Evolutionary conservation across 2,888 invertebrate genomes (phyloP), one percentile per base, ranked within the genome.

Genomic region (Drosophila antonietae): DNA sequence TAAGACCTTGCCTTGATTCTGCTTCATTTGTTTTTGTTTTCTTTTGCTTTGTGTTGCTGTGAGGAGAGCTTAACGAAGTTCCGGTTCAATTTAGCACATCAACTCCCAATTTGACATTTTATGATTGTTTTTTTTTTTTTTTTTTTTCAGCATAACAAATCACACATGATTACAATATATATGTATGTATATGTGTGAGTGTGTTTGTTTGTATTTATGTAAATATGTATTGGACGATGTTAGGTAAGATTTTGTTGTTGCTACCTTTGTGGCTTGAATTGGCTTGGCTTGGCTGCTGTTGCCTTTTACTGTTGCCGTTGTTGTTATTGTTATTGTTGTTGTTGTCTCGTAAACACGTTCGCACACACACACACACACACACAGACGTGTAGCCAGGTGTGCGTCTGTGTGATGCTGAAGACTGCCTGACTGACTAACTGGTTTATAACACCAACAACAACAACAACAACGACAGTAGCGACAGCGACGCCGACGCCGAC

Each of bases 291-390:
- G 68, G 67, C 74, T 80, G 76, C 60, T 71, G 51, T 18, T 72
- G 43, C 23, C 35, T 53, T 14, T 28, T 28, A 28, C 28, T 28
- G 28, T 28, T 6, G 28, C 28, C 6, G 28, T 28, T 28, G 28
- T 28, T 71, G 77, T 56, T 20, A 20, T 20, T 20, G 20, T 20
- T 2, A 20, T 2, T 71, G 76, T 64, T 82, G 76, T 65, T 68
- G 77, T 56, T 68, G 76, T 64, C 73, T 89, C 84, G 77, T 81
- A 89, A 88, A 84, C 84, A 88, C 79, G 84, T 88, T 83, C 76
- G 70, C 59, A 83, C 58, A 73, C 66, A 61, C 14, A 52, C 18
- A 72, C 9, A 47, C 33, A n/a, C n/a, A 65, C n/a, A 44, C n/a
- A 47, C 20, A 6, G 37, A 39, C 7, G 37, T 39, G 37, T 15